Evolutionary conservation across 2,797 vertebrate species (phyloP).

Genomic region (Myotis daubentonii): DNA sequence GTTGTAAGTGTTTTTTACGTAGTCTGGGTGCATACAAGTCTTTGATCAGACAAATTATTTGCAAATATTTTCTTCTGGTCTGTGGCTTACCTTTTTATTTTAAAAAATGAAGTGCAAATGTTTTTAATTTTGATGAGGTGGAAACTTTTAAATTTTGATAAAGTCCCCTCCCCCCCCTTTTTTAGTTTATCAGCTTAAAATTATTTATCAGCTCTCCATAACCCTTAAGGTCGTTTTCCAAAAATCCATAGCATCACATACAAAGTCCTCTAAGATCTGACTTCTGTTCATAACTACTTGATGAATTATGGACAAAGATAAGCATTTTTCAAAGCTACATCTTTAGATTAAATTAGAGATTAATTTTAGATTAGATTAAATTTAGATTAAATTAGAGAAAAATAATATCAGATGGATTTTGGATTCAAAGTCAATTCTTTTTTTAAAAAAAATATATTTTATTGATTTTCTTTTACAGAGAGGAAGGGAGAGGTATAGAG

Average conservation of each 20-base stretch:
- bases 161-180: background rate
- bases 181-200: background rate
- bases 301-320: background rate
- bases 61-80: background rate
- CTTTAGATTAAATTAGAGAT: background rate
- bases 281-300: background rate
- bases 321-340: background rate
- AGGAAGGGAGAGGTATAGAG: too few relatives aligned
- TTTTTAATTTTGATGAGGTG: background rate
- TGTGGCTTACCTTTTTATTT: constrained; percentile 17
- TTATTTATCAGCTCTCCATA: background rate
- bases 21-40: background rate
- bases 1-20: background rate
- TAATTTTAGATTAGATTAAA: too few relatives aligned
- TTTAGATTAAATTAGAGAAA: background rate
- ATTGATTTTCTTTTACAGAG: too few relatives aligned
- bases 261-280: background rate
- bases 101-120: background rate
- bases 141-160: background rate
- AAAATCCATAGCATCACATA: background rate
- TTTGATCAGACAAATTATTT: background rate
- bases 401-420: background rate
- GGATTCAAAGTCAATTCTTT: background rate
- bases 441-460: background rate
- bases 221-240: background rate